Evolutionary conservation across 2,888 invertebrate genomes (phyloP), one percentile per base, ranked within the genome.

Genomic region (Yponomeuta sedellus): DNA sequence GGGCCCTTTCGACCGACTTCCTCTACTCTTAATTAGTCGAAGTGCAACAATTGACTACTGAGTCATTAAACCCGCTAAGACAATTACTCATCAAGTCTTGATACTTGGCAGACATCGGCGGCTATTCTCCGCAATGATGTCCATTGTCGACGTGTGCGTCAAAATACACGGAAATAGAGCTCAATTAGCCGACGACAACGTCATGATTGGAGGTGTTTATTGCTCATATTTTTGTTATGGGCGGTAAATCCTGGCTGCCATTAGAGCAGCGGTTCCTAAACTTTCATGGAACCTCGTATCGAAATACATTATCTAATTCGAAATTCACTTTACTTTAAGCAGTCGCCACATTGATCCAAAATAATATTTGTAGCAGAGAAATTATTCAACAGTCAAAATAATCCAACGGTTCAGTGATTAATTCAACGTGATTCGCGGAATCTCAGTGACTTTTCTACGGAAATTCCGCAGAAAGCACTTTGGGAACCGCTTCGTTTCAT

Each of bases 61-160:
- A 64, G 64, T 64, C 64, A 64, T 57, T 57, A 64, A 57, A 64
- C 63, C 63, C 63, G 40, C 63, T 64, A 44, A 57, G 64, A 57
- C 75, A 76, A 77, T 81, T 79, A 80, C 75, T 80, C 82, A 79
- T 71, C 71, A 67, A 67, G 70, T 67, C 70, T 72, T 71, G 70
- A 74, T 73, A 73, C 74, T 82, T 67, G 67, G 65, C 67, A 67
- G 73, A 65, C 67, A 62, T 71, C 74, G 72, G 73, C 64, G 73
- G 74, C 81, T 85, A 84, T 84, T 84, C 79, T 80, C 68, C 75
- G 77, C 79, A 71, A 71, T 81, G 83, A 80, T 80, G 73, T 73
- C 70, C 58, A 40, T 58, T 68, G 65, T 65, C 39, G 61, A 64
- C 64, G 19, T 34, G 56, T 64, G 67, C 68, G 66, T 69, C 66